These are phyloP conservation scores for Lepidurus couesii DNA, from an alignment of 1,140 invertebrate genomes.

Conservation along the genomic window DNA sequence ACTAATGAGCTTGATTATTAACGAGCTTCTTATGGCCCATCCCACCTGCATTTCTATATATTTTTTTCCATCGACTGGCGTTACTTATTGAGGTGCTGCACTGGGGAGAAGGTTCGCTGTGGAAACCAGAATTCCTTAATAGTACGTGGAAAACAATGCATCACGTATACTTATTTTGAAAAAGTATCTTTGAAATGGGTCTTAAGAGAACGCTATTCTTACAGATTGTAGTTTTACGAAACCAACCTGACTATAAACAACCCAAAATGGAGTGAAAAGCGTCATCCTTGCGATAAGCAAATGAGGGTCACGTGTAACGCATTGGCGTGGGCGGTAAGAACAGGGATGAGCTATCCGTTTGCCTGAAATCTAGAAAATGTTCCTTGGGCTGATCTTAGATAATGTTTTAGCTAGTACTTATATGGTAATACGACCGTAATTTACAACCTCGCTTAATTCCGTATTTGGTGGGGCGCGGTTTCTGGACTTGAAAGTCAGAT, in stretches of 20 bases:
- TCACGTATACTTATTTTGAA: too few relatives aligned
- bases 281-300: not conserved
- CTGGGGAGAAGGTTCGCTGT: not conserved
- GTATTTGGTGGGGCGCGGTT: not conserved
- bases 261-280: not conserved
- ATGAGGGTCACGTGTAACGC: not conserved
- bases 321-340: not conserved
- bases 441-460: conserved; percentile 5
- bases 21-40: not conserved
- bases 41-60: not conserved
- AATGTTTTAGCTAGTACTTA: not conserved
- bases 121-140: not conserved
- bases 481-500: not conserved
- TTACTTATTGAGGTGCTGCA: not conserved
- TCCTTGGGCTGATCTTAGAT: not conserved
- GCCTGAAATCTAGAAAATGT: not conserved
- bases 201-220: not conserved
- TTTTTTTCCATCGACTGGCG: not conserved
- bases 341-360: not conserved
- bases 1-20: conserved; percentile 19
- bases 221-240: not conserved
- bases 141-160: not conserved
- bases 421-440: not conserved
- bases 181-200: not conserved
- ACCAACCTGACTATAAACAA: not conserved